phyloP scores from a whole-genome alignment of 2,888 invertebrate species.

The Agrilus biguttatus region DNA sequence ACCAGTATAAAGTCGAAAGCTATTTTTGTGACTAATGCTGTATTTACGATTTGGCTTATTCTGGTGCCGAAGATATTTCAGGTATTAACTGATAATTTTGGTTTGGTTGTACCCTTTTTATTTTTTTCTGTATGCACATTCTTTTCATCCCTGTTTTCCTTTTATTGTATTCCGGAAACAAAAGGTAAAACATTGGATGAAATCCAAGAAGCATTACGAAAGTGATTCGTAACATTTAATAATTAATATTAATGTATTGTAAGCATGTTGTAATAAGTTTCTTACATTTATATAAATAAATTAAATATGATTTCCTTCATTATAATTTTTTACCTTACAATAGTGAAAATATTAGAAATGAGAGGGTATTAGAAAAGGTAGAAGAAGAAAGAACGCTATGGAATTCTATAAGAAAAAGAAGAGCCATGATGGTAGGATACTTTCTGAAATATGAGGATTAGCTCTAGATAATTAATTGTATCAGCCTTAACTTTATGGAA shows the following conservation, averaged over 20 bases:
- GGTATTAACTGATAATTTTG: conserved; percentile 15
- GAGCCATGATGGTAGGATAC: too few species aligned
- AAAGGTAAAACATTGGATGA: conserved; percentile 18
- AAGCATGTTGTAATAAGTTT: too few species aligned
- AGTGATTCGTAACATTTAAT: background rate
- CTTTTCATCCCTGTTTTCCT: conserved; percentile 17
- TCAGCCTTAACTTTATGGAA: too few species aligned
- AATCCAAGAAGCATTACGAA: conserved; percentile 16
- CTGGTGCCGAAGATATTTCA: conserved; percentile 19
- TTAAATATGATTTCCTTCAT: too few species aligned
- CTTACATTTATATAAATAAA: too few species aligned
- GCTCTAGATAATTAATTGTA: too few species aligned
- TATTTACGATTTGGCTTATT: conserved; percentile 14
- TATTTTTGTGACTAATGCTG: conserved; percentile 14
- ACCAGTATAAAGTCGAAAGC: conserved; percentile 18
- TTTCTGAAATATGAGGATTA: too few species aligned
- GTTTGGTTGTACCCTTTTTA: conserved; percentile 19
- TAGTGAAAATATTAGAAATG: too few species aligned
- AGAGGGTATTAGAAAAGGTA: too few species aligned
- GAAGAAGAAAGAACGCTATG: too few species aligned
- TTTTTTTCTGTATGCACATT: conserved; percentile 15
- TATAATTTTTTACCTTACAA: too few species aligned
- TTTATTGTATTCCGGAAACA: conserved; percentile 21
- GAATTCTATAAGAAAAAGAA: too few species aligned
- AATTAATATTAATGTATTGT: background rate